phyloP scores from a whole-genome alignment of 2,113 vertebrate genomes.

The Prunella fulvescens region DNA sequence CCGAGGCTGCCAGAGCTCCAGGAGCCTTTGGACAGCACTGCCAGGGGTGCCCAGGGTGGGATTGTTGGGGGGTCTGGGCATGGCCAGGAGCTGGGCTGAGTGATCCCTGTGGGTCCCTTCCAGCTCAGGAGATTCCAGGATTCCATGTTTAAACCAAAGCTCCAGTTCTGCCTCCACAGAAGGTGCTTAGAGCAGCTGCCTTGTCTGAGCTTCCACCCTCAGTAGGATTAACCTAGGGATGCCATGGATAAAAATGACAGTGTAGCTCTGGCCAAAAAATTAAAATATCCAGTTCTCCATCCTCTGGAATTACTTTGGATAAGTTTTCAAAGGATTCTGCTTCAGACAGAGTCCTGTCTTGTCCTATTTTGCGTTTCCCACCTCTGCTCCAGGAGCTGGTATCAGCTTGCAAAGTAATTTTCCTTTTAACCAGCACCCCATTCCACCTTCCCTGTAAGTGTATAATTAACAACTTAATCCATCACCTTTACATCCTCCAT shows the following conservation, averaged over 20 bases:
- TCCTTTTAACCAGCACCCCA: background rate
- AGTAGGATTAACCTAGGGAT: background rate
- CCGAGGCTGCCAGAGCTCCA: background rate
- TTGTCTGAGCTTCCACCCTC: background rate
- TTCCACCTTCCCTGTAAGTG: background rate
- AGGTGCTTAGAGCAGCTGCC: background rate
- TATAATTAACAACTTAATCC: constrained; percentile 2
- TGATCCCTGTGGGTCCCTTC: background rate
- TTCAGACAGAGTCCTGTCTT: background rate
- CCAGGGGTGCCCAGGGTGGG: background rate
- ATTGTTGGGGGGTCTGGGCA: background rate
- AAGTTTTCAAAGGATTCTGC: background rate
- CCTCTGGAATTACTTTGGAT: background rate
- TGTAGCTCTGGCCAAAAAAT: background rate
- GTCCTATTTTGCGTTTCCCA: background rate
- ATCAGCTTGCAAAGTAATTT: background rate
- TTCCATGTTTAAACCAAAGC: background rate
- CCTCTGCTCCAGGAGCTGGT: background rate
- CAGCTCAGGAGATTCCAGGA: fast-evolving
- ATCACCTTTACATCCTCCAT: background rate
- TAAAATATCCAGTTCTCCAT: background rate
- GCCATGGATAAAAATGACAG: background rate
- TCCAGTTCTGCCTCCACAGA: background rate
- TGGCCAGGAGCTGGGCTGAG: fast-evolving
- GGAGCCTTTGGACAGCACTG: background rate